Evolutionary conservation across 1,140 invertebrate genomes (phyloP), one percentile per base, ranked within the genome.

Genomic region (Drosophila pruinosa): DNA sequence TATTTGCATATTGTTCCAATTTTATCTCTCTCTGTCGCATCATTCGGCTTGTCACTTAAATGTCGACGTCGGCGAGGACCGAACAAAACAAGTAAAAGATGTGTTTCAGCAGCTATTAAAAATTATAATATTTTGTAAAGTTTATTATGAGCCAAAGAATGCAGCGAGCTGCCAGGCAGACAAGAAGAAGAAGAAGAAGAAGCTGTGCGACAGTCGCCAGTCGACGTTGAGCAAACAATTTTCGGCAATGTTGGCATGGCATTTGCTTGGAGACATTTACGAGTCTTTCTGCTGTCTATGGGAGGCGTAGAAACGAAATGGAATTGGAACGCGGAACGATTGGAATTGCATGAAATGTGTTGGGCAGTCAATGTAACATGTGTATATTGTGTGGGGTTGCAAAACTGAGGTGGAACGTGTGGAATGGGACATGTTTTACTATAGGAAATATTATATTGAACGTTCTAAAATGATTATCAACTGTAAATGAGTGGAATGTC

Each of bases 101-200:
- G 15, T 62, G 36, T 65, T 80, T 76, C 63, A 47, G 39, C 78
- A 58, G 78, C 78, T 81, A 70, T 81, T 81, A 81, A 72, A 72
- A 77, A 72, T 77, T 77, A 77, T 81, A 69, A 81, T 81, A 77
- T 81, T 81, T 70, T 81, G 78, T 77, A 57, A 74, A 81, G 58
- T 81, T 81, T 81, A 81, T 81, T 73, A 62, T 70, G 63, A 39
- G 24, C 59, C n/a, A 52, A 19, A 12, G 41, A 50, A 31, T 50
- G 47, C 38, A 59, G 17, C 31, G 26, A 36, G 24, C 48, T 22
- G 50, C 31, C n/a, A n/a, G n/a, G n/a, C n/a, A n/a, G n/a, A n/a
- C n/a, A n/a, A n/a, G n/a, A n/a, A n/a, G n/a, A n/a, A n/a, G n/a
- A n/a, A n/a, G n/a, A n/a, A n/a, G n/a, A n/a, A n/a, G n/a, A n/a